A percentile compares a stretch with the other conserved stretches of the same genome.
phyloP scores from a whole-genome alignment of 2,113 vertebrate species.

The Plotosus lineatus region DNA sequence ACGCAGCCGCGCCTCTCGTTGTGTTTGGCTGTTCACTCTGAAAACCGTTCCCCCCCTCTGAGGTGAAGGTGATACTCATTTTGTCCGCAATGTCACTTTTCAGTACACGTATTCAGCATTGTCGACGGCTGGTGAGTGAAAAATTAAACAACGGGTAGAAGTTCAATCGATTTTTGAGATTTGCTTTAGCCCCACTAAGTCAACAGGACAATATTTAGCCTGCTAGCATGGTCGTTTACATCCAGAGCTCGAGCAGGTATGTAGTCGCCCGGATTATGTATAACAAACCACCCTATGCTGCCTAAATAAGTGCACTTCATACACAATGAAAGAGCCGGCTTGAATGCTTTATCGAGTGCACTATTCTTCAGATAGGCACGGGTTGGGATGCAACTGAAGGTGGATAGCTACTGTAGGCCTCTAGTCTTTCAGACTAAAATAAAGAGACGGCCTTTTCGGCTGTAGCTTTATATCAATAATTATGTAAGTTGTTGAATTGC shows the following conservation, averaged over 20 bases:
- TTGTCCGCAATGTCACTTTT: slow-evolving; percentile 50
- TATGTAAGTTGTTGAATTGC: background rate
- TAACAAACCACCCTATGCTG: background rate
- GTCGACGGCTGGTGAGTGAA: slow-evolving; percentile 70
- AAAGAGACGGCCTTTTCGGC: background rate
- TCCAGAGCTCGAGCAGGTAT: background rate
- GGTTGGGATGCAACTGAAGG: background rate
- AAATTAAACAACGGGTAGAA: background rate
- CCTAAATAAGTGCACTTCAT: background rate
- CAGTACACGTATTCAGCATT: slow-evolving; percentile 58
- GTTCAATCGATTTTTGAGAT: background rate
- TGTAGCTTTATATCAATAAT: background rate
- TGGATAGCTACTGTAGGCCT: background rate
- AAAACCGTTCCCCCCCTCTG: background rate
- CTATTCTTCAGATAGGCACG: background rate
- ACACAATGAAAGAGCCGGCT: too few relatives aligned
- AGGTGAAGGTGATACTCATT: slow-evolving; percentile 66
- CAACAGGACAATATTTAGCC: background rate
- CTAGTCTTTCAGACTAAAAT: background rate
- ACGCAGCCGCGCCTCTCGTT: slow-evolving; percentile 61
- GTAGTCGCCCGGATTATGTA: background rate
- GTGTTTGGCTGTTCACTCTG: slow-evolving; percentile 64
- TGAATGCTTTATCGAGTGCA: background rate
- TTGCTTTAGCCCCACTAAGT: background rate
- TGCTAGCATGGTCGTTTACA: background rate